These are phyloP conservation scores for Ctenopoma multispine DNA, from an alignment of 2,797 vertebrate species.

Conservation along the genomic window DNA sequence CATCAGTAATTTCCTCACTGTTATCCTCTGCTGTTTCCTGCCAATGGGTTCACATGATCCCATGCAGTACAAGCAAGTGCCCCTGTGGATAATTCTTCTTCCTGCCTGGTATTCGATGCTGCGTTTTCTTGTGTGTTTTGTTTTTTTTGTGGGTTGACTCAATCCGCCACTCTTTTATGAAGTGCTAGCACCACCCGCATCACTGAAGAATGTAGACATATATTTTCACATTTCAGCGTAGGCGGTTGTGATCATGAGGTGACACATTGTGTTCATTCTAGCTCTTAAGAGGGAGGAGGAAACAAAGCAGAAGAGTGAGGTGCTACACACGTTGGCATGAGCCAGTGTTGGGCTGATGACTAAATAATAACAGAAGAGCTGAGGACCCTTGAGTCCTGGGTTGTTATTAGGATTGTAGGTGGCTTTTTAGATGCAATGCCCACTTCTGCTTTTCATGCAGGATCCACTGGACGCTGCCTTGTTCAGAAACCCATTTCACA, in stretches of 20 bases:
- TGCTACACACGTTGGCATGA: conserved; percentile 1
- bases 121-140: conserved; percentile 20
- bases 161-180: background rate
- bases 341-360: conserved; percentile 36
- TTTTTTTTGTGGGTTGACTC: conserved; percentile 17
- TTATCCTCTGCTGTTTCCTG: conserved; percentile 50
- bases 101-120: conserved; percentile 26
- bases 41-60: conserved; percentile 46
- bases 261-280: conserved; percentile 2
- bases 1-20: conserved; percentile 56
- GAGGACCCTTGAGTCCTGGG: conserved; percentile 41
- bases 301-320: background rate
- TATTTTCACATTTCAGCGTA: background rate
- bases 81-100: conserved; percentile 41
- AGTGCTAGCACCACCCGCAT: background rate
- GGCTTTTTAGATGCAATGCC: conserved; percentile 46
- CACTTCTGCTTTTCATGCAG: conserved; percentile 40
- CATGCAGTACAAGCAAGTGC: conserved; percentile 44
- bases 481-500: conserved; percentile 72
- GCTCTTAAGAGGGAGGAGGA: conserved; percentile 11
- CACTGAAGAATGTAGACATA: background rate
- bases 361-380: conserved; percentile 17
- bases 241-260: conserved; percentile 11
- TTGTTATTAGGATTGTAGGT: conserved; percentile 35
- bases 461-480: conserved; percentile 23